Evolutionary conservation across 2,888 invertebrate genomes (phyloP).

Genomic region (Amaurobius ferox): DNA sequence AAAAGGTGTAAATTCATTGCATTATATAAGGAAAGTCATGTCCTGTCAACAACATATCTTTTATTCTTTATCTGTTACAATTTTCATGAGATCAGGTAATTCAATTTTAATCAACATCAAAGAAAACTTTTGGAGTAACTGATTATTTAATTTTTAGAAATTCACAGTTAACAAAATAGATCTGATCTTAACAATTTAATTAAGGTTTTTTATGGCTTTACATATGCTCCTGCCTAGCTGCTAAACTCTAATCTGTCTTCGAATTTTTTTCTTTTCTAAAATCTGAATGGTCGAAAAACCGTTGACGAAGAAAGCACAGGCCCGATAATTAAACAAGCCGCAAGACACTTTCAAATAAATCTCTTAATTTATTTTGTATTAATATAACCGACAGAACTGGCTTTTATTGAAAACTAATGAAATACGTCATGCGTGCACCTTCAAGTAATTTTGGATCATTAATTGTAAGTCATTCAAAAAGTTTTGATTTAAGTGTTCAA

Average conservation of each 20-base stretch:
- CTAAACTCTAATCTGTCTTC: slow-evolving; percentile 16
- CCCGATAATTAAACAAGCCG: slow-evolving; percentile 39
- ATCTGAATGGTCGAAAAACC: background rate
- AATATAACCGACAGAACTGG: slow-evolving; percentile 7
- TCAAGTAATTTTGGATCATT: no score
- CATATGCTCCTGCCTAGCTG: slow-evolving; percentile 17
- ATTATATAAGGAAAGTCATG: no score
- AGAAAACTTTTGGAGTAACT: background rate
- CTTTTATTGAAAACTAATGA: slow-evolving; percentile 12
- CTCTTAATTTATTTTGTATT: slow-evolving; percentile 25
- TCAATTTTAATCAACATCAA: background rate
- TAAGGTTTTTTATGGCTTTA: slow-evolving; percentile 1
- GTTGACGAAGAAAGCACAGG: background rate
- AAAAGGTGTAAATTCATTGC: no score
- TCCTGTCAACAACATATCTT: no score
- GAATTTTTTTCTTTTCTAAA: no score
- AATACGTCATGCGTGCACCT: background rate
- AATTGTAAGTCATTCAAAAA: no score
- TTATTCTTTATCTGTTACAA: background rate
- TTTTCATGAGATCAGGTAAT: background rate
- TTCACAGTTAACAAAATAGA: slow-evolving; percentile 15
- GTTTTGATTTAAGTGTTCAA: background rate
- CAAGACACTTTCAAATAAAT: slow-evolving; percentile 28
- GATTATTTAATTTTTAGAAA: slow-evolving; percentile 24
- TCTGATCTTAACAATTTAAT: slow-evolving; percentile 19